Base-by-base conservation (phyloP, 2,888 invertebrate species). In the Ethmia dodecea region DNA sequence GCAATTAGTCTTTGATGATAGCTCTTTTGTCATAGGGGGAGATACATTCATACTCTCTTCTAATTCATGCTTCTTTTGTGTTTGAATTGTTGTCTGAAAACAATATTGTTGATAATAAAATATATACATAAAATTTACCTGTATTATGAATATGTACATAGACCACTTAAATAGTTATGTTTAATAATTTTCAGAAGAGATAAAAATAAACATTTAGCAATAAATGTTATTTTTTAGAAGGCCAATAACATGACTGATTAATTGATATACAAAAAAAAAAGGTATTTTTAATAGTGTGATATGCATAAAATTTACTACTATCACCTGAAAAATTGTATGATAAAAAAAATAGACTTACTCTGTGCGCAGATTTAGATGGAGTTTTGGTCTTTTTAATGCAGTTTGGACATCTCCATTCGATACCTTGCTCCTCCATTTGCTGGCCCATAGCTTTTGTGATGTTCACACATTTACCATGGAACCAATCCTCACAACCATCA, bases 401-500 rank as follows among this genome's bases (percentile, higher is more conserved):
- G 61, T 93, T 93, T 0, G 95, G 93, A 70, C 97, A 97, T 41
- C 93, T 90, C 97, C 97, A 97, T 62, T 95, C 95, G 43, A 92
- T 90, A 5, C 95, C 94, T 49, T 93, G 91, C 34, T 92, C 90
- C 69, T 98, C 97, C 94, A 98, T 96, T 76, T 95, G 93, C 57
- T 94, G 91, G 35, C 95, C 96, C 93, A 95, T 94, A 0, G 93
- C 91, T 84, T 95, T 93, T 12, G 96, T 96, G 27, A 98, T 94
- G 54, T 94, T 95, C 9, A 98, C 97, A 79, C 98, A 98, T 63
- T 94, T 95, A n/a, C 98, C 98, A 68, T 98, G 98, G 70, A 96
- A 98, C 98, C 98, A 98, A 66, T 98, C 97, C 67, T 96, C 95
- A 69, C 98, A 98, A 9, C 91, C 89, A 73, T 98, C 98, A 72